Base-by-base conservation (phyloP, 2,888 invertebrate genomes). In the Tiphia femorata region DNA sequence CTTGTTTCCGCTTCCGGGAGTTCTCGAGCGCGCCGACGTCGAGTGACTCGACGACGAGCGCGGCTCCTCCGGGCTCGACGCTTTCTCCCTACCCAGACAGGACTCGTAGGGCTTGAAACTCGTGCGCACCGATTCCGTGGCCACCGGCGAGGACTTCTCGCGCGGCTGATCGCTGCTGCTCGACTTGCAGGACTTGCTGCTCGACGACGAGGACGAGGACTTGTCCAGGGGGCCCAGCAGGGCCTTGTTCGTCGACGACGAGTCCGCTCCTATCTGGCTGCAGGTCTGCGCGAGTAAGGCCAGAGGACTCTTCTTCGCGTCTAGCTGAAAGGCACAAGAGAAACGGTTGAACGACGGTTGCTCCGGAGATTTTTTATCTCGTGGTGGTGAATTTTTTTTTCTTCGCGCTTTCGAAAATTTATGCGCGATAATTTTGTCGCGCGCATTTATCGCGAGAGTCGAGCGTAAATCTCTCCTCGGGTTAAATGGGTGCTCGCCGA, bases 301-400 rank as follows among this genome's bases (percentile, higher is more conserved):
- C 84, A 98, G 86, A 14, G 98, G 98, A 86, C 96, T 97, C 86
- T 97, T 97, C 88, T 97, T 97, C 67, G 96, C 95, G 86, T 97
- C 97, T 89, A 97, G 88, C 97, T 97, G 91, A 84, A 86, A 84
- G n/a, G n/a, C n/a, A n/a, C n/a, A n/a, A n/a, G n/a, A n/a, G n/a
- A n/a, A n/a, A n/a, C n/a, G n/a, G n/a, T n/a, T n/a, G n/a, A n/a
- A n/a, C n/a, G n/a, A n/a, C n/a, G n/a, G n/a, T n/a, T n/a, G n/a
- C n/a, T n/a, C n/a, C n/a, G n/a, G n/a, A n/a, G n/a, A n/a, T n/a
- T n/a, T n/a, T n/a, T n/a, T n/a, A n/a, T n/a, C n/a, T n/a, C n/a
- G n/a, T n/a, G n/a, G n/a, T n/a, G n/a, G n/a, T n/a, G n/a, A n/a
- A n/a, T n/a, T n/a, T n/a, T n/a, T n/a, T n/a, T n/a, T n/a, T n/a